These are phyloP conservation scores for Archivesica marissinica DNA, from an alignment of 1,140 invertebrate species.

Conservation along the genomic window DNA sequence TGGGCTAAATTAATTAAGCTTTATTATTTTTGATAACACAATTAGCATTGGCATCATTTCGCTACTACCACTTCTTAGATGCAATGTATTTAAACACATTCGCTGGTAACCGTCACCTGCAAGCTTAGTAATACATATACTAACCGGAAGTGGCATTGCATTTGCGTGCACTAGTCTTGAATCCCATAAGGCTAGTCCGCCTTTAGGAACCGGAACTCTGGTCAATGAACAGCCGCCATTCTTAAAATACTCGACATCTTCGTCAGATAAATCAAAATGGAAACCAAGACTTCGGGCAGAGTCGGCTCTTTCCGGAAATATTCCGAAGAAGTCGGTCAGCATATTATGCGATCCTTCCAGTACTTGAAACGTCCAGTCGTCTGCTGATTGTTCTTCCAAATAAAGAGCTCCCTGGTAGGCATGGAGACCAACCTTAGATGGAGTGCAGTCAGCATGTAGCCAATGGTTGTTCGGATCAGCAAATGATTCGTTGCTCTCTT, in stretches of 20 bases:
- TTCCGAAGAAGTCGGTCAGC: slow-evolving; percentile 57
- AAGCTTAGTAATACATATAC: neutral
- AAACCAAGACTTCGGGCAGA: neutral
- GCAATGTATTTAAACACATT: neutral
- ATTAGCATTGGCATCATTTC: neutral
- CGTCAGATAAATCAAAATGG: slow-evolving; percentile 35
- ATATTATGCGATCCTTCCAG: slow-evolving; percentile 65
- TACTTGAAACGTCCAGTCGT: slow-evolving; percentile 59
- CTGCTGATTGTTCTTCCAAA: slow-evolving; percentile 62
- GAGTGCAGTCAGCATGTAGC: slow-evolving; percentile 69
- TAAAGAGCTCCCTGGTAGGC: slow-evolving; percentile 70
- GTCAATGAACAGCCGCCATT: slow-evolving; percentile 18
- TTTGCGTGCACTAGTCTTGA: slow-evolving; percentile 62
- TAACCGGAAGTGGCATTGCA: slow-evolving; percentile 37
- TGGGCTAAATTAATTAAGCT: neutral
- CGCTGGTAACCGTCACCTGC: neutral
- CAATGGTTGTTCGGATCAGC: slow-evolving; percentile 51
- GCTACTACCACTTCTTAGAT: neutral
- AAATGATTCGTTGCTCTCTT: slow-evolving; percentile 67
- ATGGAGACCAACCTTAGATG: slow-evolving; percentile 65
- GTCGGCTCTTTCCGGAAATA: slow-evolving; percentile 17
- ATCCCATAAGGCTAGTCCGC: slow-evolving; percentile 63
- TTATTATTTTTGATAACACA: too few species aligned
- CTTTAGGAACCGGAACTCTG: slow-evolving; percentile 61
- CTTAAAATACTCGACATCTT: slow-evolving; percentile 35